Conservation (phyloP, 2,888 invertebrate genomes). For the Nemotelus nigrinus region DNA sequence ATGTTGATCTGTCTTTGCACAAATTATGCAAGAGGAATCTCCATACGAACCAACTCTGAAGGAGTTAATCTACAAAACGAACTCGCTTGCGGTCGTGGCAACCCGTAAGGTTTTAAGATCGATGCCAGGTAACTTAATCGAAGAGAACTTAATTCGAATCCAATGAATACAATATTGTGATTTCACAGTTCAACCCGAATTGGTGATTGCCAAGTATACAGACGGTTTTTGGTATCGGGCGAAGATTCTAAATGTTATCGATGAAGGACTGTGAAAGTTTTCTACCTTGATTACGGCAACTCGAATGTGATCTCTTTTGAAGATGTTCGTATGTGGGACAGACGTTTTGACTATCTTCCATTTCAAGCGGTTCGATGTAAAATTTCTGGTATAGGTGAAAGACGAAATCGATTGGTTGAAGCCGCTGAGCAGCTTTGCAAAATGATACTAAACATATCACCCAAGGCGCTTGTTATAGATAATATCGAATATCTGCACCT, state of each 20-base stretch:
- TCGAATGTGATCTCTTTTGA: constrained; percentile 55
- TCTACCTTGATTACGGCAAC: constrained; percentile 63
- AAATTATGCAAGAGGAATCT: too few relatives aligned
- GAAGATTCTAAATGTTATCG: constrained; percentile 53
- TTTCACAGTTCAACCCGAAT: constrained; percentile 52
- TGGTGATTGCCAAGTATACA: constrained; percentile 59
- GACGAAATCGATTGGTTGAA: not conserved
- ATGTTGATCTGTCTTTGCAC: too few relatives aligned
- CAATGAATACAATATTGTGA: too few relatives aligned
- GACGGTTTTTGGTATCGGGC: constrained; percentile 61
- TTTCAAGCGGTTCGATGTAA: constrained; percentile 58
- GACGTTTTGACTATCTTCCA: constrained; percentile 55
- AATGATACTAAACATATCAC: constrained; percentile 24
- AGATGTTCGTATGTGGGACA: constrained; percentile 56
- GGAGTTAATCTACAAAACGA: too few relatives aligned
- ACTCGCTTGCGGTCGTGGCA: too few relatives aligned
- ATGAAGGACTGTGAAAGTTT: constrained; percentile 56
- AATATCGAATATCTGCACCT: too few relatives aligned
- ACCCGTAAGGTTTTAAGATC: too few relatives aligned
- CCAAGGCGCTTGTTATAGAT: constrained; percentile 39
- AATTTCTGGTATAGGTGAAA: constrained; percentile 53
- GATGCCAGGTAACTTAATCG: too few relatives aligned
- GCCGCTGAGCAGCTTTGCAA: constrained; percentile 30
- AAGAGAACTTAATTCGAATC: too few relatives aligned
- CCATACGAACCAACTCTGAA: too few relatives aligned